phyloP scores from a whole-genome alignment of 2,113 vertebrate genomes.

The Rhinolophus ferrumequinum region DNA sequence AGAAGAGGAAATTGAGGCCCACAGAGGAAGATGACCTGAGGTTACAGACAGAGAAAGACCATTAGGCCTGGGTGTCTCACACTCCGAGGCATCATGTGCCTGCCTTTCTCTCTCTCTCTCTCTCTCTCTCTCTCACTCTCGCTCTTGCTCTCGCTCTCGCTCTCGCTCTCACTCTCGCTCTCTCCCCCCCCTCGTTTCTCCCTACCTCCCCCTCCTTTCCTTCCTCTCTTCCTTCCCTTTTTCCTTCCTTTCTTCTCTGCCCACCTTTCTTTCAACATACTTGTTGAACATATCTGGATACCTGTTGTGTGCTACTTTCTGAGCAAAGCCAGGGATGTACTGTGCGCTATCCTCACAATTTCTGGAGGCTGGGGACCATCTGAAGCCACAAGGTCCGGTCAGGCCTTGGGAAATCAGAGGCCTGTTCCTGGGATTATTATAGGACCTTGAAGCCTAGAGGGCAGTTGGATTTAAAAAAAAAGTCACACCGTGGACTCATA shows the following conservation, averaged over 20 bases:
- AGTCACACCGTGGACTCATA: background rate
- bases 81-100: background rate
- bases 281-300: background rate
- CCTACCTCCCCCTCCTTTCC: too few relatives aligned
- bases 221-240: background rate
- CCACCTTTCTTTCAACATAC: background rate
- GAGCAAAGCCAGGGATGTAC: background rate
- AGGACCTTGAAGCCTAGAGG: background rate
- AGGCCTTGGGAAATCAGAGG: background rate
- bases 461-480: background rate
- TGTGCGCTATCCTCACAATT: background rate
- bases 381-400: background rate
- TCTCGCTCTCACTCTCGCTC: too few relatives aligned
- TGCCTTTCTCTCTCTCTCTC: too few relatives aligned
- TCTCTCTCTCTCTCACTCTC: too few relatives aligned
- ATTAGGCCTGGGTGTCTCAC: background rate
- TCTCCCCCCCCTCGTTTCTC: fast-evolving
- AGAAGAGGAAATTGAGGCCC: slow-evolving; percentile 74
- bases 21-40: slow-evolving; percentile 61
- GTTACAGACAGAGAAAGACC: slow-evolving; percentile 32
- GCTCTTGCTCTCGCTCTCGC: background rate
- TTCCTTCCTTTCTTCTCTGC: background rate
- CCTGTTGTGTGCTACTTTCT: background rate
- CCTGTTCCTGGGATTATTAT: background rate
- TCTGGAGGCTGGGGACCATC: background rate